A percentile compares a stretch with the other conserved stretches of the same genome.
phyloP scores from a whole-genome alignment of 2,888 invertebrate species.

The Perizoma affinitatum region DNA sequence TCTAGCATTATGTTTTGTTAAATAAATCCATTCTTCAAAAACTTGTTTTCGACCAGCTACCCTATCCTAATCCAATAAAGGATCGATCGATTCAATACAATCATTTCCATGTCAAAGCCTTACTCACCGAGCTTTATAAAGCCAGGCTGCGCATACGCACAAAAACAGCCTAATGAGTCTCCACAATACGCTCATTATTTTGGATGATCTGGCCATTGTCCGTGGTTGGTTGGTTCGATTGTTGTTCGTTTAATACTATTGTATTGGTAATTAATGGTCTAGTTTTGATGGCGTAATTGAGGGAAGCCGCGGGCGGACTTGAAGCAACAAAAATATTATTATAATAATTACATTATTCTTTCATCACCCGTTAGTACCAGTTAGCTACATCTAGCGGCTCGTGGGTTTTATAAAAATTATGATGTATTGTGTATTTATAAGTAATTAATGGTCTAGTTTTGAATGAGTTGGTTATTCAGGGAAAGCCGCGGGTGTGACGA shows the following conservation, averaged over 20 bases:
- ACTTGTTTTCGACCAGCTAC: no score
- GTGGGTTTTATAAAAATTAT: no score
- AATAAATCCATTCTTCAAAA: no score
- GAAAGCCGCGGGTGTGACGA: constrained; percentile 4
- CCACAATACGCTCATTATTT: constrained; percentile 36
- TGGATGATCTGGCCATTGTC: constrained; percentile 35
- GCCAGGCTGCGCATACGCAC: constrained; percentile 27
- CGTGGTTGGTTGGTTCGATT: constrained; percentile 10
- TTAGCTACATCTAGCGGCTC: neutral
- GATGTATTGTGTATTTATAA: constrained; percentile 2
- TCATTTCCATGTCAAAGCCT: constrained; percentile 29
- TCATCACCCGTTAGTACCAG: neutral
- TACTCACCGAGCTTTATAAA: constrained; percentile 24
- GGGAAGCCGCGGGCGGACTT: constrained; percentile 7
- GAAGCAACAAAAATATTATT: constrained; percentile 5
- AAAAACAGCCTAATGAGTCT: constrained; percentile 34
- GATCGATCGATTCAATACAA: constrained; percentile 22
- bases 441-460: constrained; percentile 22
- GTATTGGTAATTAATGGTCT: constrained; percentile 22
- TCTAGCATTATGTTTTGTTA: no score
- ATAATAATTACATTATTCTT: constrained; percentile 1
- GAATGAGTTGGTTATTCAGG: constrained; percentile 7
- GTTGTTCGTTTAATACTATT: constrained; percentile 18
- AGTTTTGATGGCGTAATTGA: constrained; percentile 14
- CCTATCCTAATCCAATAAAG: constrained; percentile 22